Base-by-base conservation (phyloP, 2,888 invertebrate species). In the Vanessa cardui region DNA sequence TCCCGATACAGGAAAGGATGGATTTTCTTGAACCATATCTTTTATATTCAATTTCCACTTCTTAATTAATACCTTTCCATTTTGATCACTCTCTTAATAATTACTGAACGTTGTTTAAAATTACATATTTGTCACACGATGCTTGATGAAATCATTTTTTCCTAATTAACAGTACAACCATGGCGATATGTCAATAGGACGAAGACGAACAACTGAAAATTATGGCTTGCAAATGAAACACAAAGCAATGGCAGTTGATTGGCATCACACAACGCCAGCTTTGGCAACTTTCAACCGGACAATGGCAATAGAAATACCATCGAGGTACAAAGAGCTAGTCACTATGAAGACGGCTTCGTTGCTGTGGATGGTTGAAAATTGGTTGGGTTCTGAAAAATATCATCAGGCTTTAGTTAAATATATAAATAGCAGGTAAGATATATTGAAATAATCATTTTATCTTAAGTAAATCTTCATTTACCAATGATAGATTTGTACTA, bases 281-380 rank as follows among this genome's bases (percentile, higher is more conserved):
- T 74, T 91, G 20, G 78, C 76, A 16, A 78, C 79, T 44, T 91
- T 90, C 72, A 87, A 90, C 70, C 77, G 80, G 20, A 83, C 87
- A 0, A 68, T 91, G 16, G 87, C 86, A 0, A 81, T 88, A 12
- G 85, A 90, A 31, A 88, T 92, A 70, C 88, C 89, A 0, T 46
- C 77, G 1, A 80, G 86, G 54, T 86, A 89, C 70, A 86, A 82
- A 45, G 81, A 86, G 9, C 72, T 92, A 72, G 87, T 92, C 50
- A 82, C 84, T 0, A 85, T 87, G 87, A 92, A 92, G 73, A 92
- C 92, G 1, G 90, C 89, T 0, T 85, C 92, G 0, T 80, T 92
- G 18, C 64, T 92, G 47, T 91, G 92, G 91, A 92, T 92, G 92
- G 74, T 92, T 12, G 91, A 92, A 69, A 90, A 91, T 64, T 92